These are phyloP conservation scores for Melieria picta DNA, from an alignment of 2,888 invertebrate genomes.

Conservation along the genomic window DNA sequence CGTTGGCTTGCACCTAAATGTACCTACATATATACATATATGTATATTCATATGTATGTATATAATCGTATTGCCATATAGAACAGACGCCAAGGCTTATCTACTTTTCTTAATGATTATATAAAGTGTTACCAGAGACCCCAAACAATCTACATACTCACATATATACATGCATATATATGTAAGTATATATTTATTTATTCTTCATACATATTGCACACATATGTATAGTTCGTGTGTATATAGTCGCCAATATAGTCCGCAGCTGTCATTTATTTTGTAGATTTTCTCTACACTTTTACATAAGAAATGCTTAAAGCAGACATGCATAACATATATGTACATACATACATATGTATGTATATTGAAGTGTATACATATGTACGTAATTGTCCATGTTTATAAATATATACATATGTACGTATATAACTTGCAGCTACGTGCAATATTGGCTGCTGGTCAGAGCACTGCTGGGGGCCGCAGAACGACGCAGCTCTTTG, in stretches of 20 bases:
- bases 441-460: no score
- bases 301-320: not conserved
- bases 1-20: no score
- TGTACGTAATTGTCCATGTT: slow-evolving; percentile 16
- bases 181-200: slow-evolving; percentile 2
- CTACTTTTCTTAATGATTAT: no score
- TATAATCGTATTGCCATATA: no score
- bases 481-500: no score
- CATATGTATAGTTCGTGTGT: not conserved
- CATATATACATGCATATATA: not conserved
- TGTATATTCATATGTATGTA: slow-evolving; percentile 19
- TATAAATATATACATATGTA: not conserved
- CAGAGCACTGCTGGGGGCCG: no score
- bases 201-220: not conserved
- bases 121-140: no score
- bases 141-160: not conserved
- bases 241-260: not conserved
- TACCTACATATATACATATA: not conserved
- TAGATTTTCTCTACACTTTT: not conserved
- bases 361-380: not conserved
- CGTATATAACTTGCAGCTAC: no score
- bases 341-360: not conserved
- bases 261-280: not conserved
- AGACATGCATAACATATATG: not conserved
- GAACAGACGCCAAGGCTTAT: no score